Conservation (phyloP, 92 coral and sea anemone genomes). For the Epizoanthus illoricatus region DNA sequence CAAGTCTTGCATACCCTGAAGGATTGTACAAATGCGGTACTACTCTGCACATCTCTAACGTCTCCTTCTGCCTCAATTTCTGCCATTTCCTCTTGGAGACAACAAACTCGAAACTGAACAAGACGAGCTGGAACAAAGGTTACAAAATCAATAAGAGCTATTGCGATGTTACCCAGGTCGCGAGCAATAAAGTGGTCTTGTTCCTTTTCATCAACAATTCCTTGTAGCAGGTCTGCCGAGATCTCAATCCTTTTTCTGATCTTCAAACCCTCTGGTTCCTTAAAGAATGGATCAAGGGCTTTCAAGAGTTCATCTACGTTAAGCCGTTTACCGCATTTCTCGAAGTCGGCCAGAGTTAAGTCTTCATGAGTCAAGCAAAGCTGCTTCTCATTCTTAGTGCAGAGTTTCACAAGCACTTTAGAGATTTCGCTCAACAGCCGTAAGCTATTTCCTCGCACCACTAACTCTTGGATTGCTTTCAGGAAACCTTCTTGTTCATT, state of each 20-base stretch:
- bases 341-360: background rate
- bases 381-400: background rate
- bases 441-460: background rate
- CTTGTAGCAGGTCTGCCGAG: background rate
- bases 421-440: background rate
- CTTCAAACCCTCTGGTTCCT: background rate
- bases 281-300: background rate
- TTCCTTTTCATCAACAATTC: background rate
- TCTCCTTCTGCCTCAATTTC: background rate
- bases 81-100: background rate
- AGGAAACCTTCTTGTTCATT: background rate
- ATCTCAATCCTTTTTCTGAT: slow-evolving; percentile 12
- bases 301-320: background rate
- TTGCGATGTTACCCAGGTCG: slow-evolving; percentile 12
- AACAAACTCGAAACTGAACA: background rate
- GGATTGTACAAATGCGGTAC: background rate
- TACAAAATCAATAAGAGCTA: background rate
- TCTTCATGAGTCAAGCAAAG: background rate
- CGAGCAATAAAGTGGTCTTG: slow-evolving; percentile 4
- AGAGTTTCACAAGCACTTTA: background rate
- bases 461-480: background rate
- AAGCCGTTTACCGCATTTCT: slow-evolving; percentile 1
- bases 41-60: background rate
- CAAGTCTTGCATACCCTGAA: background rate
- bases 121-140: slow-evolving; percentile 16